Evolutionary conservation across 2,113 vertebrate genomes (phyloP), one percentile per base, ranked within the genome.

Genomic region (Haemorhous mexicanus): DNA sequence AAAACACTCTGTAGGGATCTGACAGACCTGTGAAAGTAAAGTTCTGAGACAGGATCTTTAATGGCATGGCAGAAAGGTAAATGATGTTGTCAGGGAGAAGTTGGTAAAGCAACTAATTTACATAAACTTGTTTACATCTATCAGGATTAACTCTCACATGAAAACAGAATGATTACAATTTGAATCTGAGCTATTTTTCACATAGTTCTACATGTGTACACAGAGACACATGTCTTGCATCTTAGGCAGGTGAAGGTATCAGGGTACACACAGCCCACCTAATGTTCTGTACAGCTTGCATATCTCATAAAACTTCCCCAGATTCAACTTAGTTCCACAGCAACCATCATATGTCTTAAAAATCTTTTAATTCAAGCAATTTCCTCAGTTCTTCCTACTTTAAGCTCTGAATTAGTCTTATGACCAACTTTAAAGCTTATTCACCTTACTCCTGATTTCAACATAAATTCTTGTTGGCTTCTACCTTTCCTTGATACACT

Each of bases 41-140:
- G 75, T 88, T 85, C 79, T 93, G 53, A 73, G 82, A 90, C 32
- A 88, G 75, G 62, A 90, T 85, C 67, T 83, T 85, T 66, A 85
- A 76, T 24, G 49, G 50, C 62, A 66, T 30, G 66, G 32, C 32
- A n/a, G 73, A 88, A 93, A 84, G 16, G 47, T 73, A 89, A 83
- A 79, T 30, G 10, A 87, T 59, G 39, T 22, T 75, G 63, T 84
- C 84, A 87, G 39, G 61, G 56, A 84, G 64, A 91, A 91, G 43
- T 2, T 75, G 61, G 30, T 63, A 75, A 87, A 91, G 77, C 39
- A 89, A 58, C 35, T 82, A 4, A 93, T 91, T 96, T 74, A 63
- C 46, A 74, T 63, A 70, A 93, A 74, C 21, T 74, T 52, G 24
- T 70, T 93, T 72, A 75, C 39, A 46, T 21, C 7, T 55, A 72